These are phyloP conservation scores for Microctonus brassicae DNA, from an alignment of 2,888 invertebrate species.

Conservation along the genomic window DNA sequence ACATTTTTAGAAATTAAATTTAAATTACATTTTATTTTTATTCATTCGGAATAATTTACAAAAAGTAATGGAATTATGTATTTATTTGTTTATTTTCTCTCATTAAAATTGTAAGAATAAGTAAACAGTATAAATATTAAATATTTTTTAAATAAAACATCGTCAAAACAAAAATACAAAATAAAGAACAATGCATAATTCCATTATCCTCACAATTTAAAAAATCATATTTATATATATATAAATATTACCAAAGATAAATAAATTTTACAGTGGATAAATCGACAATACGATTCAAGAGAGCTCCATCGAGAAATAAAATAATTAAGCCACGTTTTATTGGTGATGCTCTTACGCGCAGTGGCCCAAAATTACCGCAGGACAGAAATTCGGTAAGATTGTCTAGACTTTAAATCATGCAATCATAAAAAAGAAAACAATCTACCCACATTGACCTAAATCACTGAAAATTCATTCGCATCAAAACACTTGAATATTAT, in stretches of 20 bases:
- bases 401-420: neutral
- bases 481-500: no score
- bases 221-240: no score
- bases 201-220: slow-evolving; percentile 48
- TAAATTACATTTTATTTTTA: neutral
- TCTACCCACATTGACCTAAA: no score
- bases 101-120: neutral
- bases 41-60: neutral
- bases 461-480: no score
- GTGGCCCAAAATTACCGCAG: neutral
- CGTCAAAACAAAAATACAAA: slow-evolving; percentile 31
- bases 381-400: neutral
- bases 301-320: neutral
- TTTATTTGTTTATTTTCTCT: no score
- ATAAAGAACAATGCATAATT: slow-evolving; percentile 50
- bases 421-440: neutral
- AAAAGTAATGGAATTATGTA: slow-evolving; percentile 55
- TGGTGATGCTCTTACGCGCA: slow-evolving; percentile 1
- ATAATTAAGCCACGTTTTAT: slow-evolving; percentile 20
- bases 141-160: slow-evolving; percentile 44
- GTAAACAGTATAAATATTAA: slow-evolving; percentile 15
- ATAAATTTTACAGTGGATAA: neutral
- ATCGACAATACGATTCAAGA: neutral
- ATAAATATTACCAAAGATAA: neutral
- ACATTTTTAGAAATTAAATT: no score